phyloP scores from a whole-genome alignment of 1,140 invertebrate genomes.

The Schlechtendalia chinensis region DNA sequence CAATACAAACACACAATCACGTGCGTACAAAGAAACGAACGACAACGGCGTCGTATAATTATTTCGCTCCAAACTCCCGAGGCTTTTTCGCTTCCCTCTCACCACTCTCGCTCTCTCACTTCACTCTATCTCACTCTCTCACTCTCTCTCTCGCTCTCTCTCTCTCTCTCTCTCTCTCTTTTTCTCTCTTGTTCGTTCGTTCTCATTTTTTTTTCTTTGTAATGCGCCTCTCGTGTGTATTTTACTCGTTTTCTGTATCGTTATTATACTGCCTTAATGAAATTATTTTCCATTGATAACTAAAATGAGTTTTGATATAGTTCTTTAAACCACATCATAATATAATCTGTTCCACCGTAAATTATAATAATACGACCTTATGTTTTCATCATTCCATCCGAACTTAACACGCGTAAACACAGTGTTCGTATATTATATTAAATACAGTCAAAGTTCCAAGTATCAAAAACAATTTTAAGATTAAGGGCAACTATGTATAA shows the following conservation, averaged over 20 bases:
- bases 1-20: not conserved
- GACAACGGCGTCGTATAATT: not conserved
- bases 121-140: no score
- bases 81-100: not conserved
- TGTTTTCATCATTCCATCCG: no score
- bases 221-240: not conserved
- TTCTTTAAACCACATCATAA: not conserved
- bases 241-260: not conserved
- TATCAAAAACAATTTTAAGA: no score
- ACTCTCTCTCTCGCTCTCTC: no score
- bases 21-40: not conserved
- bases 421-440: no score
- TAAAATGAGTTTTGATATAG: not conserved
- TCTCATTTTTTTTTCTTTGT: not conserved
- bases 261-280: not conserved
- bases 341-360: no score
- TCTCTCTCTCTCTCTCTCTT: not conserved
- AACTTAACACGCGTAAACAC: no score
- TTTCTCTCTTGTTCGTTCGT: not conserved
- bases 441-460: no score
- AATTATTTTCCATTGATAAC: not conserved
- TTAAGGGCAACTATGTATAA: no score
- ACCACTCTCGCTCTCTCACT: not conserved
- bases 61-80: not conserved
- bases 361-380: no score